Evolutionary conservation across 2,888 invertebrate species (phyloP).

Genomic region (Chymomyza amoena): DNA sequence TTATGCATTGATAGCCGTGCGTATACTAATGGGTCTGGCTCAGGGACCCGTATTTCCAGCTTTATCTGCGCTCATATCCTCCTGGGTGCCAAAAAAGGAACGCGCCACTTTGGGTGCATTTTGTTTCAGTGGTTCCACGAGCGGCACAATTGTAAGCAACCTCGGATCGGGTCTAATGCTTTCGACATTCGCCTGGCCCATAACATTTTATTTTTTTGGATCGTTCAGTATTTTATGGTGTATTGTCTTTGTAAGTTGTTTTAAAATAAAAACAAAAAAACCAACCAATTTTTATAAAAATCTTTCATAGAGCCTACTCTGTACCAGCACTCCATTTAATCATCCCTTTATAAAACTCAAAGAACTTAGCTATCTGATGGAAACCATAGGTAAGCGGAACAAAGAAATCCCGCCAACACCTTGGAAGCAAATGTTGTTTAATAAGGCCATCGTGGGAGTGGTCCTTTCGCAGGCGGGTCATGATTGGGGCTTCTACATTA

Average conservation of each 20-base stretch:
- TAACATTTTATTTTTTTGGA: slow-evolving; percentile 88
- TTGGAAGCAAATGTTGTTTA: slow-evolving; percentile 84
- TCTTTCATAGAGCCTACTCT: not conserved
- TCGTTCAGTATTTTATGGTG: slow-evolving; percentile 84
- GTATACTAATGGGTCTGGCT: slow-evolving; percentile 88
- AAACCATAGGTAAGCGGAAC: slow-evolving; percentile 81
- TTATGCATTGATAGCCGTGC: slow-evolving; percentile 83
- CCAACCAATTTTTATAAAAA: not conserved
- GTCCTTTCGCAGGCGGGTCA: slow-evolving; percentile 84
- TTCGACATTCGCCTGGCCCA: slow-evolving; percentile 84
- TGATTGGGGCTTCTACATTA: slow-evolving; percentile 83
- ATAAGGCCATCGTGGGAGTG: slow-evolving; percentile 84
- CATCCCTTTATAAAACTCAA: slow-evolving; percentile 86
- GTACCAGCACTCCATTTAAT: slow-evolving; percentile 82
- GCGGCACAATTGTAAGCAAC: slow-evolving; percentile 81
- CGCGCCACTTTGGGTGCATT: slow-evolving; percentile 86
- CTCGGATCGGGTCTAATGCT: slow-evolving; percentile 84
- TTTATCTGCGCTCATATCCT: slow-evolving; percentile 86
- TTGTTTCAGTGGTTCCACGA: slow-evolving; percentile 87
- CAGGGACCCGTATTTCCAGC: slow-evolving; percentile 92
- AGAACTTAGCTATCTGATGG: slow-evolving; percentile 83
- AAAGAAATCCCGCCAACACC: slow-evolving; percentile 82
- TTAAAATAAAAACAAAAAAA: not conserved
- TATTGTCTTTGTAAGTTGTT: slow-evolving; percentile 80
- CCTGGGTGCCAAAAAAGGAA: slow-evolving; percentile 88